Evolutionary conservation across 2,797 vertebrate genomes (phyloP), one percentile per base, ranked within the genome.

Genomic region (Eospalax fontanierii): DNA sequence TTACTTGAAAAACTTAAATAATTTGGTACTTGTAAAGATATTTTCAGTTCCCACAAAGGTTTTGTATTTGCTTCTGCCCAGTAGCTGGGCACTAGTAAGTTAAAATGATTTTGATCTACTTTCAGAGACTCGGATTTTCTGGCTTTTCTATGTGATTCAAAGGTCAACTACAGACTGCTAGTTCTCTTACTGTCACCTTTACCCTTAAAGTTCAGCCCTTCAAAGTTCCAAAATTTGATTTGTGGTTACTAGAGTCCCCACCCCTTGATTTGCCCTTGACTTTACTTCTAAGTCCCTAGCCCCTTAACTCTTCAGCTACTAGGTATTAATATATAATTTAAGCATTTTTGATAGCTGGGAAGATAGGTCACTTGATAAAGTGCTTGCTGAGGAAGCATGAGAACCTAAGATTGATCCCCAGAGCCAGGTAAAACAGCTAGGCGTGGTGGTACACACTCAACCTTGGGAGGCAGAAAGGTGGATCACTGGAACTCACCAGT

Each of bases 1-100:
- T 40, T 79, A 89, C 83, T 89, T 96, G 59, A 94, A 94, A 91
- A 88, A 22, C 76, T 70, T 12, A 89, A 94, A 71, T 74, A 71
- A 74, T 82, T 88, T 88, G 24, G 75, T 88, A n/a, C 14, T 33
- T 40, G 71, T 91, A n/a, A n/a, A n/a, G 22, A 19, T 89, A 50
- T 46, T 71, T 94, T 91, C 50, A 87, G 91, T 73, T 40, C 87
- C 35, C 33, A 74, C 8, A 76, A 35, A 86, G 50, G 57, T 59
- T 92, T 79, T 87, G 61, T 14, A 38, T 83, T 40, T 94, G 66
- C 35, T 95, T 90, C n/a, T 93, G 2, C 21, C 21, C 88, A 43
- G 15, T 65, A 90, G 40, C 61, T 87, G 40, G 70, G 4, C 50
- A 78, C 61, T 85, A 81, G 57, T 91, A 89, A 59, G 38, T 80